Evolutionary conservation across 2,888 invertebrate species (phyloP).

Genomic region (Acleris holmiana): DNA sequence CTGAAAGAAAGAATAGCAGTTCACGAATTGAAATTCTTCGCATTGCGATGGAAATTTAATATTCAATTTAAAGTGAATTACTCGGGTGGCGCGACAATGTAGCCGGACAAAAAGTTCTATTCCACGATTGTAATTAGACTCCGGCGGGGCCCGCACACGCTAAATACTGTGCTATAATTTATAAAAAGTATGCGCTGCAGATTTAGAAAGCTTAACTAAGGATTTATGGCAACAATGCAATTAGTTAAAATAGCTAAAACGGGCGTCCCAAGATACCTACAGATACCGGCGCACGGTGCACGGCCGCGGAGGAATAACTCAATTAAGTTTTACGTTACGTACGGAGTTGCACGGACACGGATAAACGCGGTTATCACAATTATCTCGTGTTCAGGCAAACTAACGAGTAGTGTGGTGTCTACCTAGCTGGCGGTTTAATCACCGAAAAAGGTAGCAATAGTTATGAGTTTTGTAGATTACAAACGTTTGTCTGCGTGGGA

Average conservation of each 20-base stretch:
- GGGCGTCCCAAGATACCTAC: slow-evolving; percentile 36
- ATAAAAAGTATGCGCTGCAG: slow-evolving; percentile 34
- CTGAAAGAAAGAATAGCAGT: slow-evolving; percentile 31
- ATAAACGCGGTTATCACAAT: slow-evolving; percentile 78
- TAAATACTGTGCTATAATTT: slow-evolving; percentile 24
- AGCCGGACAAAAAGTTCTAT: slow-evolving; percentile 69
- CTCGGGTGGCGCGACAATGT: slow-evolving; percentile 70
- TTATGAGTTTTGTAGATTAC: neutral
- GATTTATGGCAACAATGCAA: slow-evolving; percentile 35
- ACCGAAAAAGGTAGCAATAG: slow-evolving; percentile 7
- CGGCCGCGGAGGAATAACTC: slow-evolving; percentile 64
- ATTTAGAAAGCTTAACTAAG: slow-evolving; percentile 22
- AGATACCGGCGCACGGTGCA: slow-evolving; percentile 17
- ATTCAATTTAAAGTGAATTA: slow-evolving; percentile 73
- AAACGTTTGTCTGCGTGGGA: too few species aligned
- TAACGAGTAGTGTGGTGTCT: slow-evolving; percentile 52
- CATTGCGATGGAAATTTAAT: slow-evolving; percentile 55
- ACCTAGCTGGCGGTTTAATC: slow-evolving; percentile 19
- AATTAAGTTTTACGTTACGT: slow-evolving; percentile 75
- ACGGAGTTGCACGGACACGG: slow-evolving; percentile 63
- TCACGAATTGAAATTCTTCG: slow-evolving; percentile 54
- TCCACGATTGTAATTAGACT: slow-evolving; percentile 76
- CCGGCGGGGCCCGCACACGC: slow-evolving; percentile 42
- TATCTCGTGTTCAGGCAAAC: slow-evolving; percentile 65
- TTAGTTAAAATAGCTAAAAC: slow-evolving; percentile 37